These are phyloP conservation scores for Eudemis profundana DNA, from an alignment of 2,888 invertebrate genomes.

Conservation along the genomic window DNA sequence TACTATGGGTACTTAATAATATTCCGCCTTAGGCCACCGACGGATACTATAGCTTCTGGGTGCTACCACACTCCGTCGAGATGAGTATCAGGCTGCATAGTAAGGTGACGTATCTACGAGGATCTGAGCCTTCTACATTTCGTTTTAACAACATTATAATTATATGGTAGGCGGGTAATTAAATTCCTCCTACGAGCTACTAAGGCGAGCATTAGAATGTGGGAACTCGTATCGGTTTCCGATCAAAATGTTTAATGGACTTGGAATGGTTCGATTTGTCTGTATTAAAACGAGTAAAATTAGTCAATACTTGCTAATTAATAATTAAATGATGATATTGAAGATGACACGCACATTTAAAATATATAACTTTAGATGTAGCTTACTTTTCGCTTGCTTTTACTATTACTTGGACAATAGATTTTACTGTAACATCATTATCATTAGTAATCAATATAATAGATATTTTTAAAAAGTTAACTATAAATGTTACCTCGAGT, in stretches of 20 bases:
- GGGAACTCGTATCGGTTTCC: constrained; percentile 34
- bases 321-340: no score
- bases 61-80: constrained; percentile 43
- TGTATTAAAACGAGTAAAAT: constrained; percentile 15
- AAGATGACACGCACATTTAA: no score
- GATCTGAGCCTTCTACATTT: constrained; percentile 38
- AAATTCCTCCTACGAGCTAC: constrained; percentile 40
- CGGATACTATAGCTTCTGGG: constrained; percentile 48
- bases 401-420: no score
- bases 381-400: no score
- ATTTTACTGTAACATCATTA: no score
- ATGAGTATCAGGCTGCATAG: constrained; percentile 43
- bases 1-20: constrained; percentile 53
- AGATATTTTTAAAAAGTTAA: no score
- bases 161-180: constrained; percentile 42
- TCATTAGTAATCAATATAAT: no score
- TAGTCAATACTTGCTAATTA: background rate
- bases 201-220: constrained; percentile 34
- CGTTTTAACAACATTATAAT: constrained; percentile 43
- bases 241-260: constrained; percentile 33
- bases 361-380: no score
- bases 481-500: no score
- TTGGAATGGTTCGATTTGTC: constrained; percentile 20
- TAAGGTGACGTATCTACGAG: constrained; percentile 43
- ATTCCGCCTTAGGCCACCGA: constrained; percentile 54